These are phyloP conservation scores for Saguinus imperator DNA, from an alignment of 2,113 vertebrate genomes.

Conservation along the genomic window DNA sequence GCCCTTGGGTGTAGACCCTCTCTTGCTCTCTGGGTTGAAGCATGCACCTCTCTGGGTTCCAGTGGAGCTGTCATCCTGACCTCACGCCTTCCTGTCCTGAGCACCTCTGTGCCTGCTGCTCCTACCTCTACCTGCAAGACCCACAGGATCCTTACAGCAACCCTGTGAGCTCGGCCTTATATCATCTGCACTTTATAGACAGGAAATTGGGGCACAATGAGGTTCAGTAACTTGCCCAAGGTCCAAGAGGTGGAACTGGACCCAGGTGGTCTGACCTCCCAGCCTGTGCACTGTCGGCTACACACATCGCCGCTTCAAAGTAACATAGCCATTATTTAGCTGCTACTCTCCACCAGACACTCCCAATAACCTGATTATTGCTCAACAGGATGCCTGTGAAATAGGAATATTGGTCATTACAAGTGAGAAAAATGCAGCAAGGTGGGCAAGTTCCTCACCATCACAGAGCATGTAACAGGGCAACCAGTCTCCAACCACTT, in stretches of 20 bases:
- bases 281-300: background rate
- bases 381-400: background rate
- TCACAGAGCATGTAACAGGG: background rate
- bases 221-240: background rate
- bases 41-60: background rate
- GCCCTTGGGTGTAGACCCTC: background rate
- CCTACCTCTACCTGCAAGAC: background rate
- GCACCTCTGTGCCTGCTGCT: background rate
- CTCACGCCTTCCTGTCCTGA: background rate
- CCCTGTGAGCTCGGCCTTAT: too few species aligned
- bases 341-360: too few species aligned
- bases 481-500: too few species aligned
- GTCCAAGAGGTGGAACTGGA: background rate
- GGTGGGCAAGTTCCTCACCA: background rate
- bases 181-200: background rate
- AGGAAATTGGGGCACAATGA: too few species aligned
- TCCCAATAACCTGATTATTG: background rate
- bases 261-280: background rate
- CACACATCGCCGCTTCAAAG: background rate
- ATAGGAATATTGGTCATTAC: background rate
- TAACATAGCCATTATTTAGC: background rate
- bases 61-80: background rate
- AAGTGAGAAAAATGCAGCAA: background rate
- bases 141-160: background rate
- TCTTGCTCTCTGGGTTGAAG: too few species aligned